Evolutionary conservation across 2,888 invertebrate species (phyloP), one percentile per base, ranked within the genome.

Genomic region (Drepana falcataria): DNA sequence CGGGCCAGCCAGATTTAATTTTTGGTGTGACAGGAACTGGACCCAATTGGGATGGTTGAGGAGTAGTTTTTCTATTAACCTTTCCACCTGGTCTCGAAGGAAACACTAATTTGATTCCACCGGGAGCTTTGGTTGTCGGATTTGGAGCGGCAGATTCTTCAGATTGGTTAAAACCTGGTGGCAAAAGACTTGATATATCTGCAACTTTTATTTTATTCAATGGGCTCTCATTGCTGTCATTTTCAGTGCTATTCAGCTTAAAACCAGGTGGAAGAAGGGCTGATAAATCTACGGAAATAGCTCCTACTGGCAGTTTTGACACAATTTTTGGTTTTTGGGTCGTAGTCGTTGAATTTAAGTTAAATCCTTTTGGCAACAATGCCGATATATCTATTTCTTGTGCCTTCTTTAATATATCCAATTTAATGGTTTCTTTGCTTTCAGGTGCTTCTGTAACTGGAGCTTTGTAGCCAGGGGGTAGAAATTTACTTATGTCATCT

Each of bases 1-100:
- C 93, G 0, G 97, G 97, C 93, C 96, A 96, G 64, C 96, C 97
- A 81, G 95, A 96, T 61, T 95, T 94, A 66, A 97, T 96, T 53
- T 94, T 93, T 4, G 95, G 95, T 0, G 90, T 82, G 0, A 80
- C 76, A 47, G 75, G 83, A 55, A 78, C 83, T 48, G 93, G 92
- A 2, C 92, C 92, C 37, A 87, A 86, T 2, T 64, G 63, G 59
- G 75, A 71, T 9, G 93, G 82, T 69, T 91, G 92, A 0, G 94
- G 90, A 4, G 95, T 94, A 1, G 93, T 81, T 76, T 93, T 91
- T 70, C 93, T 80, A 68, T 82, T 75, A 57, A 93, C 75, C 81
- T 95, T 95, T 53, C 93, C 88, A 47, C 94, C 95, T 0, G 96
- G 93, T 71, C 96, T 92, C 60, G 95, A 96, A 0, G 97, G 96